Percentiles rank a stretch among this genome's conserved stretches.
These are phyloP conservation scores for Polymixis flavicincta DNA, from an alignment of 2,888 invertebrate species.

Conservation along the genomic window DNA sequence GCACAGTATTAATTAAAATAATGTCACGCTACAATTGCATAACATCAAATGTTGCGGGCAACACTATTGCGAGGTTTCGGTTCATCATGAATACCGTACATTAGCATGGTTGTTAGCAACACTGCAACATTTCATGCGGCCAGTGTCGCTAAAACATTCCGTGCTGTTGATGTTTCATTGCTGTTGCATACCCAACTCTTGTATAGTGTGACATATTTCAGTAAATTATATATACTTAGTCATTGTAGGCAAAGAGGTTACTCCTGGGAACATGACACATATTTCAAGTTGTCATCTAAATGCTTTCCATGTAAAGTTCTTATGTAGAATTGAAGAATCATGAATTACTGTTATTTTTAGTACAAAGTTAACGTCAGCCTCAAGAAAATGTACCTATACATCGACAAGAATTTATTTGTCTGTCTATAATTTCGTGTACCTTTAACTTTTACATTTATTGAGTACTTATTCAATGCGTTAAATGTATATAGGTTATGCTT, in stretches of 20 bases:
- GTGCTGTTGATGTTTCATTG: too few relatives aligned
- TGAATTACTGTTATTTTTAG: neutral
- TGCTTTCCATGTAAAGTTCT: neutral
- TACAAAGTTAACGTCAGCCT: neutral
- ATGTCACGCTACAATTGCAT: too few relatives aligned
- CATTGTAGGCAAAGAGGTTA: neutral
- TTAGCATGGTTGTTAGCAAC: too few relatives aligned
- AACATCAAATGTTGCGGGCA: neutral
- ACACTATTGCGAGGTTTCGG: too few relatives aligned
- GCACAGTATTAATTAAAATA: too few relatives aligned
- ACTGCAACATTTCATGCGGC: too few relatives aligned
- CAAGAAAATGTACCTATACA: neutral
- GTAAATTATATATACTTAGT: neutral
- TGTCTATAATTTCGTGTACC: too few relatives aligned
- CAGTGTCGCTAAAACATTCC: too few relatives aligned
- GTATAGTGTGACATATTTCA: neutral
- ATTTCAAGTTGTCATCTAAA: neutral
- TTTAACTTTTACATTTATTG: neutral
- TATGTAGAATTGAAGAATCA: neutral
- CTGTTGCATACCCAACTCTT: neutral
- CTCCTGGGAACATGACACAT: too few relatives aligned
- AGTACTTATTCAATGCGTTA: too few relatives aligned
- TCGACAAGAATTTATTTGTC: neutral
- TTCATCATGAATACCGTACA: too few relatives aligned
- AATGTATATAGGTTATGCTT: too few relatives aligned